These are phyloP conservation scores for Petrophora chlorosata DNA, from an alignment of 2,888 invertebrate species.

Conservation along the genomic window DNA sequence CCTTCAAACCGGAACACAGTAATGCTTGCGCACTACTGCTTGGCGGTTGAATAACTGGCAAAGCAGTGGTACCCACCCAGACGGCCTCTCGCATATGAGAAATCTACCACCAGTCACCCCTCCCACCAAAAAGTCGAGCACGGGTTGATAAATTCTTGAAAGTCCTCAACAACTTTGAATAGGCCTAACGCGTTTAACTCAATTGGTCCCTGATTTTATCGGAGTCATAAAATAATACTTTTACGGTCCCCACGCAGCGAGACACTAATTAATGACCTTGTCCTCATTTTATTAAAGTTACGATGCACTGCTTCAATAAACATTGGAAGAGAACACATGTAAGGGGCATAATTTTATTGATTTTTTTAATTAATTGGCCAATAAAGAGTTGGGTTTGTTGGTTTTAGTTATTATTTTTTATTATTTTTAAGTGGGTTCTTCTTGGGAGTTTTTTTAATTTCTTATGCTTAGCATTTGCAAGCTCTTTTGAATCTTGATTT, in stretches of 20 bases:
- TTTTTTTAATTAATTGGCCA: slow-evolving; percentile 61
- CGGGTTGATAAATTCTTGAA: too few relatives aligned
- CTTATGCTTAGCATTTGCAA: too few relatives aligned
- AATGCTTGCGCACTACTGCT: too few relatives aligned
- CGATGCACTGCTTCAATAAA: slow-evolving; percentile 60
- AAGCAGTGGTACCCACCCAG: too few relatives aligned
- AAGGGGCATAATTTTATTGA: slow-evolving; percentile 66
- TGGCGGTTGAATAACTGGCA: too few relatives aligned
- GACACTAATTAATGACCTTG: slow-evolving; percentile 75
- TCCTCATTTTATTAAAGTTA: slow-evolving; percentile 68
- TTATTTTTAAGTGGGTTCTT: slow-evolving; percentile 6
- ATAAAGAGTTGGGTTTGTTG: slow-evolving; percentile 50
- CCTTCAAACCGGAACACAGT: too few relatives aligned
- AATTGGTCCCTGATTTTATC: slow-evolving; percentile 57
- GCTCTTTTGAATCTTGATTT: too few relatives aligned
- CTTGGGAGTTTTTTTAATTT: too few relatives aligned
- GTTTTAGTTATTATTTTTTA: slow-evolving; percentile 32
- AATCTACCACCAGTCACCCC: too few relatives aligned
- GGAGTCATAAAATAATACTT: slow-evolving; percentile 62
- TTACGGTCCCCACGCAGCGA: slow-evolving; percentile 55
- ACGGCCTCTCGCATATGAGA: too few relatives aligned
- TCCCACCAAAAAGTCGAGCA: too few relatives aligned
- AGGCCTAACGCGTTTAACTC: slow-evolving; percentile 18
- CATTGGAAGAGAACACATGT: slow-evolving; percentile 66
- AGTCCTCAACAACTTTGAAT: not conserved